A percentile compares a stretch with the other conserved stretches of the same genome.
phyloP scores from a whole-genome alignment of 1,140 invertebrate genomes.

The Delia radicum region DNA sequence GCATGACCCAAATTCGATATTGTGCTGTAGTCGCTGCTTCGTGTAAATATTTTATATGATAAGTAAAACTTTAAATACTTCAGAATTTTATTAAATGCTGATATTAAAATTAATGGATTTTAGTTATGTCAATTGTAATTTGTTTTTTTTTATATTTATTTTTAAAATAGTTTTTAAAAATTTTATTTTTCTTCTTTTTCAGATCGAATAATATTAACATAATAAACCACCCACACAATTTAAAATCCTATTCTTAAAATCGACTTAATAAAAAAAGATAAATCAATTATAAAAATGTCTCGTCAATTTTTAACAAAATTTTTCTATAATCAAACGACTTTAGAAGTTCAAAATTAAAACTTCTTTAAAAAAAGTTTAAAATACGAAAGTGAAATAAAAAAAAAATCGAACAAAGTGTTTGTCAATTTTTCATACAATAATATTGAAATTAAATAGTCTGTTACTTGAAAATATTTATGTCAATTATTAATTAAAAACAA shows the following conservation, averaged over 20 bases:
- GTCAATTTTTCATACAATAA: neutral
- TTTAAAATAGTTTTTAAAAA: neutral
- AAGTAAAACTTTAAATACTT: neutral
- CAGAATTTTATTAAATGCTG: neutral
- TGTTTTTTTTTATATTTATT: neutral
- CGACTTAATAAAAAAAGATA: slow-evolving; percentile 2
- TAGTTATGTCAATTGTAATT: neutral
- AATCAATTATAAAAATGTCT: neutral
- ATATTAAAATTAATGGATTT: neutral
- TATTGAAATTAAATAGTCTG: neutral
- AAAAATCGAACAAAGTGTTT: neutral
- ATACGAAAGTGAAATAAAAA: neutral
- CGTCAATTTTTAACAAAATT: neutral
- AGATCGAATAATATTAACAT: neutral
- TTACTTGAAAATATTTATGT: slow-evolving; percentile 13
- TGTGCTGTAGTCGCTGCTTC: neutral
- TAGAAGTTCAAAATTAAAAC: neutral
- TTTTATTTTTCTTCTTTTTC: neutral
- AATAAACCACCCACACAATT: neutral
- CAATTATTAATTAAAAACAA: neutral
- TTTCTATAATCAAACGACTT: slow-evolving; percentile 12
- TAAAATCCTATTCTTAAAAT: neutral
- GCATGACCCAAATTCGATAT: neutral
- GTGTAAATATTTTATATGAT: neutral
- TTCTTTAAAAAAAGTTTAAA: neutral